A percentile compares a stretch with the other conserved stretches of the same genome.
phyloP scores from a whole-genome alignment of 2,888 invertebrate species.

The Aricia artaxerxes region DNA sequence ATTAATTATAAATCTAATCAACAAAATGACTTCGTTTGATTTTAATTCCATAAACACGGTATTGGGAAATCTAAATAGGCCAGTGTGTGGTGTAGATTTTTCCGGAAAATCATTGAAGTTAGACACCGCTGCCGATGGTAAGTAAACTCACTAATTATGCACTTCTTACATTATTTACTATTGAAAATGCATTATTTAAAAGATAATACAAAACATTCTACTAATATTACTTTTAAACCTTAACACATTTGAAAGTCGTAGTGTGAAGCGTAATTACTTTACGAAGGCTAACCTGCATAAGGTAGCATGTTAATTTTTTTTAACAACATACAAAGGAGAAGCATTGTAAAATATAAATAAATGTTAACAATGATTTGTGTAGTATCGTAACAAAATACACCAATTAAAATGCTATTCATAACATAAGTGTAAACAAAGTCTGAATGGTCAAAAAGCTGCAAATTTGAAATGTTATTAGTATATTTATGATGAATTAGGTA shows the following conservation, averaged over 20 bases:
- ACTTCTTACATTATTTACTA: no score
- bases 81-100: conserved; percentile 86
- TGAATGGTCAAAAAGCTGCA: no score
- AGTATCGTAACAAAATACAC: no score
- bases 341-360: not conserved
- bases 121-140: conserved; percentile 89
- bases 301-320: not conserved
- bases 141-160: conserved; percentile 37
- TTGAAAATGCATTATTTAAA: not conserved
- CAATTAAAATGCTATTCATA: no score
- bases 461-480: no score
- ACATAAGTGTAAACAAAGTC: no score
- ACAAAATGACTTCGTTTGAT: conserved; percentile 60
- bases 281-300: not conserved
- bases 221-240: not conserved
- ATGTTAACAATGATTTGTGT: no score
- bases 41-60: conserved; percentile 78
- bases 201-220: not conserved
- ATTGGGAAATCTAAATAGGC: conserved; percentile 66
- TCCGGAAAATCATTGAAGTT: conserved; percentile 89
- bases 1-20: conserved; percentile 5
- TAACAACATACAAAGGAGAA: not conserved
- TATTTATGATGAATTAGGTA: no score
- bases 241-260: not conserved
- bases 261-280: not conserved